Conservation (phyloP, 2,113 vertebrate species). For the Dipodomys stephensi region DNA sequence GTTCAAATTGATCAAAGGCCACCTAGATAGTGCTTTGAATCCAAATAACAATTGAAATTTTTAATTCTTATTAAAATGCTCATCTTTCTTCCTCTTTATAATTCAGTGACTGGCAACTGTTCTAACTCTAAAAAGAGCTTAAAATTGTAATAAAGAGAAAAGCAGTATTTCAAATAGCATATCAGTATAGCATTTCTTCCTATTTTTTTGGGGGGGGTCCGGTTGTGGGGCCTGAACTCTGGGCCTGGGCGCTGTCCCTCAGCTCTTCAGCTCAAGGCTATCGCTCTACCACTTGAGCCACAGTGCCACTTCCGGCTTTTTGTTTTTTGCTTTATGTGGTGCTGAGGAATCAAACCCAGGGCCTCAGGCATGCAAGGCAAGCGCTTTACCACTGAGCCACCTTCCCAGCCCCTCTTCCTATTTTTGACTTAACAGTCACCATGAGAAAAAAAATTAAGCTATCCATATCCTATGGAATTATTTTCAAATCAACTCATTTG, state of each 20-base stretch:
- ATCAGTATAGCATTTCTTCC: not conserved
- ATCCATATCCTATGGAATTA: not conserved
- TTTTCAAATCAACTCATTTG: conserved; percentile 17
- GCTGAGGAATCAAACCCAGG: too few species aligned
- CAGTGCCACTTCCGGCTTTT: too few species aligned
- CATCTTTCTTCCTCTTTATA: not conserved
- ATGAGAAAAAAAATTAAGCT: not conserved
- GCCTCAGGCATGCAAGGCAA: too few species aligned
- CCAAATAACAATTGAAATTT: conserved; percentile 38
- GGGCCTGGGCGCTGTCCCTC: too few species aligned
- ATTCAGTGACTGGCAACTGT: not conserved
- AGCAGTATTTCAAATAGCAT: not conserved
- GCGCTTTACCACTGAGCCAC: too few species aligned
- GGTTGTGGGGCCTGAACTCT: too few species aligned
- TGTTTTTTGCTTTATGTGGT: too few species aligned
- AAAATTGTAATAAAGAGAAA: conserved; percentile 20
- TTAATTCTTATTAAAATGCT: not conserved
- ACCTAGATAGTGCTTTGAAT: conserved; percentile 36
- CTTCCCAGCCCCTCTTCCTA: not conserved
- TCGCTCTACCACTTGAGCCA: too few species aligned
- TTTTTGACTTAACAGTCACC: conserved; percentile 33
- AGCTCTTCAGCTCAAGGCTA: too few species aligned
- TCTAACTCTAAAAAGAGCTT: not conserved
- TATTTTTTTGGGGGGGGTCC: too few species aligned
- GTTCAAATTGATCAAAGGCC: not conserved